Evolutionary conservation across 2,797 vertebrate genomes (phyloP).

Genomic region (Leptoclinus maculatus): DNA sequence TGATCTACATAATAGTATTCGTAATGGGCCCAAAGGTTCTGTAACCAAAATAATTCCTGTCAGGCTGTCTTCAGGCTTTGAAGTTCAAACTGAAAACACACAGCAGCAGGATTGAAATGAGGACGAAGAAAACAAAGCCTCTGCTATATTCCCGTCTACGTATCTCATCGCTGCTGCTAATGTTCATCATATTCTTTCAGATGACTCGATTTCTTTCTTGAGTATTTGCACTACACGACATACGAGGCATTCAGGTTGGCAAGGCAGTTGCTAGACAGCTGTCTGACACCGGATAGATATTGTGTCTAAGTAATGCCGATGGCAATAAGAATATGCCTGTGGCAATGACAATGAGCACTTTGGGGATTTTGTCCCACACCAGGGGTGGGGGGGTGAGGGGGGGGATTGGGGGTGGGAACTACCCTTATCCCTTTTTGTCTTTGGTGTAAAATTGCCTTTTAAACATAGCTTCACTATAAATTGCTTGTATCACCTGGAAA

Average conservation of each 20-base stretch:
- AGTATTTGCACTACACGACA: not conserved
- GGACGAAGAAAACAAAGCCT: slow-evolving; percentile 33
- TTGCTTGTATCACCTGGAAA: not conserved
- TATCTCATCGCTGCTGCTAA: not conserved
- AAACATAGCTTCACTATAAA: not conserved
- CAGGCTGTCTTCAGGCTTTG: slow-evolving; percentile 64
- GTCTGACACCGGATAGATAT: not conserved
- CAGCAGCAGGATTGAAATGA: slow-evolving; percentile 36
- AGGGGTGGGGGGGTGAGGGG: not conserved
- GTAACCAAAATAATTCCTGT: slow-evolving; percentile 75
- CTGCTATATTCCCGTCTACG: not conserved
- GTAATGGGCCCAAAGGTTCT: slow-evolving; percentile 70
- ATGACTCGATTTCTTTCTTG: slow-evolving; percentile 13
- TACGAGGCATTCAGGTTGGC: not conserved
- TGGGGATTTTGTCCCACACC: not conserved
- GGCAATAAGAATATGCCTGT: slow-evolving; percentile 19
- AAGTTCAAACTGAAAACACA: slow-evolving; percentile 51
- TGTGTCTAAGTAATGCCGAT: not conserved
- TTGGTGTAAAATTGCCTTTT: slow-evolving; percentile 2
- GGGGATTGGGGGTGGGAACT: no score
- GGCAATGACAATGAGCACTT: slow-evolving; percentile 28
- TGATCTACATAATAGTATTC: slow-evolving; percentile 75
- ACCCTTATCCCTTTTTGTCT: not conserved
- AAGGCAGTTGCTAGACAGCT: slow-evolving; percentile 24
- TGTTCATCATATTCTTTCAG: not conserved